phyloP scores from a whole-genome alignment of 2,888 invertebrate species.

The Aquatica leii region DNA sequence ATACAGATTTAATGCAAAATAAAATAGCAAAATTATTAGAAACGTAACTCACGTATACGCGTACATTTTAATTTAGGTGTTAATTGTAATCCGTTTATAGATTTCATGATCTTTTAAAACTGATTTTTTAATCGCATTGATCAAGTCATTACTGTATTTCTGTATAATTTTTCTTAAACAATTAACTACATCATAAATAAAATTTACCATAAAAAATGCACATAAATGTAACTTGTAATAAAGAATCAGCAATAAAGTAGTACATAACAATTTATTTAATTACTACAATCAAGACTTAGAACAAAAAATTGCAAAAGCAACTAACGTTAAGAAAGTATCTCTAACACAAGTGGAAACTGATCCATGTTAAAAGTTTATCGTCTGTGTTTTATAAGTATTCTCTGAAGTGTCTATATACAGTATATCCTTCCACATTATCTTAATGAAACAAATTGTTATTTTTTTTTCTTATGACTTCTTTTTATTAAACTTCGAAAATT shows the following conservation, averaged over 20 bases:
- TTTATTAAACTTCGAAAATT: too few species aligned
- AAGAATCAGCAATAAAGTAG: neutral
- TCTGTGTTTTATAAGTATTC: neutral
- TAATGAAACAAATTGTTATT: too few species aligned
- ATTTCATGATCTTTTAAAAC: slow-evolving; percentile 19
- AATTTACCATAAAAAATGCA: slow-evolving; percentile 6
- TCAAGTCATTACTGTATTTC: too few species aligned
- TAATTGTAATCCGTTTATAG: too few species aligned
- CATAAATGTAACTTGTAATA: neutral
- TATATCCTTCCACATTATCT: too few species aligned
- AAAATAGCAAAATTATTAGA: too few species aligned
- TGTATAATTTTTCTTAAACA: too few species aligned
- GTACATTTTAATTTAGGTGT: too few species aligned
- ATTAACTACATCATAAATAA: too few species aligned
- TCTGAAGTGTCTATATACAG: neutral
- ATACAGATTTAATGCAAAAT: too few species aligned
- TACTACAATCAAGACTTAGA: neutral
- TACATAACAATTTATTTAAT: neutral
- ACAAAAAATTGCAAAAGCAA: neutral
- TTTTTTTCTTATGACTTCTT: too few species aligned
- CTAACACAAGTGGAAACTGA: slow-evolving; percentile 1
- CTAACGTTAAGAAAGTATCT: neutral
- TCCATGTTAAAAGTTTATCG: neutral
- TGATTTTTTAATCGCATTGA: slow-evolving; percentile 12
- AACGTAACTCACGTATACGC: too few species aligned